Evolutionary conservation across 2,113 vertebrate species (phyloP).

Genomic region (Halcyon malimbica): DNA sequence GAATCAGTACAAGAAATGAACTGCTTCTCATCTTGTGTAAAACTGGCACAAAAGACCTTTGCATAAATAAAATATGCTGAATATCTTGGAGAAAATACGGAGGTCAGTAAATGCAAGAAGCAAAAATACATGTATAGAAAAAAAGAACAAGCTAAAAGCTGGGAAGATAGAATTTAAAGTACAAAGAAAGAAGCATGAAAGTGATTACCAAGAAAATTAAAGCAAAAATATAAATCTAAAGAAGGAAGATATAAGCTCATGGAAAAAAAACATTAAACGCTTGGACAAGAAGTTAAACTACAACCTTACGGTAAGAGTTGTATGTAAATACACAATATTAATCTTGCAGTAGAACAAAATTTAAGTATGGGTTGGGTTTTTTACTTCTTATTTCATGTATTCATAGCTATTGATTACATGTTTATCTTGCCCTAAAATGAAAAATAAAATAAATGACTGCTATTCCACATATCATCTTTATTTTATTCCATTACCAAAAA

Average conservation of each 20-base stretch:
- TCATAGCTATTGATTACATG: background rate
- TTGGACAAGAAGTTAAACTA: background rate
- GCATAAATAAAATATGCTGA: background rate
- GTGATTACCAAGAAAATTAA: background rate
- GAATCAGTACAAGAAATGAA: background rate
- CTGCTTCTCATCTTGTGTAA: background rate
- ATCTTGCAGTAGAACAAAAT: background rate
- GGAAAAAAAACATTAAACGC: background rate
- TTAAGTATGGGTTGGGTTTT: background rate
- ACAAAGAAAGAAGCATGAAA: background rate
- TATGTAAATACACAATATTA: background rate
- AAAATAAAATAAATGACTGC: background rate
- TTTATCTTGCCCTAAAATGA: background rate
- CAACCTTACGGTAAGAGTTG: background rate
- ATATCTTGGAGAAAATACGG: background rate
- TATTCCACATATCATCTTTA: background rate
- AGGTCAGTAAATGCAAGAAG: background rate
- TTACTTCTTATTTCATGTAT: background rate
- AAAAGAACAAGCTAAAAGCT: background rate
- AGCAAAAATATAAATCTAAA: background rate
- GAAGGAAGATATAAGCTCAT: background rate
- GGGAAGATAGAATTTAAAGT: background rate
- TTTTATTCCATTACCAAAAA: background rate
- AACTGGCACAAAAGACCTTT: background rate
- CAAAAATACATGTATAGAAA: background rate